These are phyloP conservation scores for Triplophysa yarkandensis DNA, from an alignment of 2,797 vertebrate genomes.

Conservation along the genomic window DNA sequence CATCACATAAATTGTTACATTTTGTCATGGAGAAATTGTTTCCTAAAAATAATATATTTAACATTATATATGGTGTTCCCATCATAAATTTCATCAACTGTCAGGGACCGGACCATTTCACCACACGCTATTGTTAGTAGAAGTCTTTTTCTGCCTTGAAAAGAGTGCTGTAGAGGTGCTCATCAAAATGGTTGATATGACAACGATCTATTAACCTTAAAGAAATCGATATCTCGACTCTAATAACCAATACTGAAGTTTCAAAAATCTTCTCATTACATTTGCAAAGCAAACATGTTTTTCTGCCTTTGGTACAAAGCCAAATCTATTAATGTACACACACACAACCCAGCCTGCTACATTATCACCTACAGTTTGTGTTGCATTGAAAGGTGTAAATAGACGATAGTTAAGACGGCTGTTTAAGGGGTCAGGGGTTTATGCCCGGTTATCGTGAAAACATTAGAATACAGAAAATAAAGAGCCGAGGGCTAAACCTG, in stretches of 20 bases:
- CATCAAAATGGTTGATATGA: neutral
- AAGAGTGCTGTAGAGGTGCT: neutral
- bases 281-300: slow-evolving; percentile 10
- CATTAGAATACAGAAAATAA: slow-evolving; percentile 92
- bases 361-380: neutral
- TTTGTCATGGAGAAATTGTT: neutral
- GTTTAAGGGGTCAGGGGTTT: neutral
- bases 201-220: neutral
- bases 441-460: slow-evolving; percentile 9
- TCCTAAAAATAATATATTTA: neutral
- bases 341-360: slow-evolving; percentile 13
- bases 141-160: neutral
- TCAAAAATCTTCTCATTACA: neutral
- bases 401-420: slow-evolving; percentile 35
- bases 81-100: neutral
- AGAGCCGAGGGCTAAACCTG: slow-evolving; percentile 92
- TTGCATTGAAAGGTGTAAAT: neutral
- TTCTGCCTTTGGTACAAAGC: slow-evolving; percentile 25
- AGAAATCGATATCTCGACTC: neutral
- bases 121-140: neutral
- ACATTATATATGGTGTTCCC: neutral
- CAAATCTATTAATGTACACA: neutral
- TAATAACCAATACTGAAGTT: neutral
- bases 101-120: neutral
- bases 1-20: neutral